Conservation (phyloP, 2,113 vertebrate species). For the Paracanthobrama guichenoti region DNA sequence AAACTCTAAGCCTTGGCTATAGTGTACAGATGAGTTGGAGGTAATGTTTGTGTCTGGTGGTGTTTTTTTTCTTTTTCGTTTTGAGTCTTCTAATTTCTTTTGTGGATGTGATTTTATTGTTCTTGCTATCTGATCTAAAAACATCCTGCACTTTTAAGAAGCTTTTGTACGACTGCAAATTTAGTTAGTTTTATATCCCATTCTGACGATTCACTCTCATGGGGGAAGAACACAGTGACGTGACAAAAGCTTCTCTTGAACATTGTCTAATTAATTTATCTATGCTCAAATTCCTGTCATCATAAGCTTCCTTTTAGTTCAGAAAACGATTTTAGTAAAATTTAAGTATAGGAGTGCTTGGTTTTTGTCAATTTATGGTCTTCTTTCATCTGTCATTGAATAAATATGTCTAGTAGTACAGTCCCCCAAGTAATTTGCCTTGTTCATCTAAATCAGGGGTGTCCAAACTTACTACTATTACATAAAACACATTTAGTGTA, state of each 20-base stretch:
- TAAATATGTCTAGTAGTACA: background rate
- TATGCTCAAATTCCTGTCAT: background rate
- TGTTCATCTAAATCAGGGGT: background rate
- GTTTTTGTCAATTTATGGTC: conserved; percentile 17
- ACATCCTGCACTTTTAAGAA: background rate
- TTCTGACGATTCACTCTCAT: background rate
- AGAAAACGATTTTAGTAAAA: background rate
- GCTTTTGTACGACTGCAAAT: conserved; percentile 15
- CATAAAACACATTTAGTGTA: no score
- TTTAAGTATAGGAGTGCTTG: background rate
- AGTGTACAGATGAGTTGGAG: conserved; percentile 45
- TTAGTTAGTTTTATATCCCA: background rate
- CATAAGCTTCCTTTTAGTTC: background rate
- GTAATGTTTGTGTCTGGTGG: conserved; percentile 14
- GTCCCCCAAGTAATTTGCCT: background rate
- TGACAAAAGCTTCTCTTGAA: no score
- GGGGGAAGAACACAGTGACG: background rate
- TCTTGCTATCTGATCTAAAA: background rate
- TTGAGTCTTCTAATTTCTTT: background rate
- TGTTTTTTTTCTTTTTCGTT: background rate
- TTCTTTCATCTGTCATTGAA: background rate
- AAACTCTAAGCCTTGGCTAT: conserved; percentile 66
- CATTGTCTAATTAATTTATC: background rate
- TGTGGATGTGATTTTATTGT: background rate
- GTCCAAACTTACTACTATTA: no score